Conservation (phyloP, 2,113 vertebrate species). For the Tyrannus savana region DNA sequence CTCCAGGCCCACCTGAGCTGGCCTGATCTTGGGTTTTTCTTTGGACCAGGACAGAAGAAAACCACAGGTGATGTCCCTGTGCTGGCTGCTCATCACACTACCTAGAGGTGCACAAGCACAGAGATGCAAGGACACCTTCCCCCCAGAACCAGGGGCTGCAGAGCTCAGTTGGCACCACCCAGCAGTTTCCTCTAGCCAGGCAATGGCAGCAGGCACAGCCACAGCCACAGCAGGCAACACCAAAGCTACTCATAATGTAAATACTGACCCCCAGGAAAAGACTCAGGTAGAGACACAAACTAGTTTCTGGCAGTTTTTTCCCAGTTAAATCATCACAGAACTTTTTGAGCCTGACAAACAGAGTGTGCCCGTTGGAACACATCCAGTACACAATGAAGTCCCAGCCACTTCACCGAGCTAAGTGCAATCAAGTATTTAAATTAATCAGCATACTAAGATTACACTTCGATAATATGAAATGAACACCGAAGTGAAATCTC, state of each 20-base stretch:
- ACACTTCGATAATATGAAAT: background rate
- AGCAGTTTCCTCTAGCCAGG: background rate
- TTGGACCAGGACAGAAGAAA: background rate
- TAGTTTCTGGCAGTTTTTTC: background rate
- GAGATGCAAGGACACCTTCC: background rate
- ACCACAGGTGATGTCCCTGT: no score
- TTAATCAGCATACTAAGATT: background rate
- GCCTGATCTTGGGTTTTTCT: background rate
- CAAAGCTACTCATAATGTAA: background rate
- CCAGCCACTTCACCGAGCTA: background rate
- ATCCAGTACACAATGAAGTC: background rate
- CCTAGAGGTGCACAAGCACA: background rate
- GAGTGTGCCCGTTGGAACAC: background rate
- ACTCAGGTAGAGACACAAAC: background rate
- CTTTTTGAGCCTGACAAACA: background rate
- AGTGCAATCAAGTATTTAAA: constrained; percentile 28
- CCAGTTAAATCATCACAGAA: background rate
- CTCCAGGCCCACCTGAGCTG: background rate
- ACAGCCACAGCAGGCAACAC: background rate
- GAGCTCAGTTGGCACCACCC: rapidly evolving
- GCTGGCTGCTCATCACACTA: background rate
- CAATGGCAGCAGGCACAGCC: background rate
- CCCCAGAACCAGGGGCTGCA: background rate
- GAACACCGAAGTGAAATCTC: background rate
- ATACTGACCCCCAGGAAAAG: background rate